Base-by-base conservation (phyloP, 2,113 vertebrate genomes). In the Chaetorhynchus papuensis region DNA sequence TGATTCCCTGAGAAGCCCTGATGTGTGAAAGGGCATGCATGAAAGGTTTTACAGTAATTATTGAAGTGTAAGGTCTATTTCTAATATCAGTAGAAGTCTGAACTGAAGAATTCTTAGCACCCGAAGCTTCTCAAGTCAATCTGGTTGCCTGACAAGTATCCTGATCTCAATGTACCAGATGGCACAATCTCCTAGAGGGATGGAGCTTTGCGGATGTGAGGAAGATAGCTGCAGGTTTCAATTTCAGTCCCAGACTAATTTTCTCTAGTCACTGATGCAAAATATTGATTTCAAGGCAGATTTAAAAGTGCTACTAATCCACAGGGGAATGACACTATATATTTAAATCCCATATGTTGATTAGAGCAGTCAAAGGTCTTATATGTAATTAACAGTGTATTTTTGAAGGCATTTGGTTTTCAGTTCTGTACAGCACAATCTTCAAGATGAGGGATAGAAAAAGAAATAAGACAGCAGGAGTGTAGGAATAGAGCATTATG, bases 211-310 rank as follows among this genome's bases (percentile, higher is more conserved):
- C 0, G 7, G 77, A 83, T 53, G 41, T 18, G 59, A 52, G 78
- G 42, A 77, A 60, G 52, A 41, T 82, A 93, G 81, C 37, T 87
- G 59, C 64, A 76, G 93, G 88, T 89, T 96, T 96, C 95, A 70
- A 74, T 93, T 96, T 92, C 93, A 95, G 68, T 57, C 85, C 72
- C 88, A 90, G 68, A 75, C 93, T 95, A 94, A 96, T 97, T 95
- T 95, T 92, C 92, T 97, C 87, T 84, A 95, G 93, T 93, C 83
- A 85, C 81, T 94, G 93, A 96, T 96, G 95, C 94, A 96, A 95
- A 94, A 95, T 97, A 97, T 96, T 97, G 97, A 97, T 97, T 97
- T 96, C 24, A 16, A 92, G 86, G 66, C n/a, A 82, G 81, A 93
- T 93, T 94, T 93, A 42, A 93, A 95, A 95, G 86, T 96, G 86